Base-by-base conservation (phyloP, 23 tunicate genomes). In the Halocynthia aurantium region DNA sequence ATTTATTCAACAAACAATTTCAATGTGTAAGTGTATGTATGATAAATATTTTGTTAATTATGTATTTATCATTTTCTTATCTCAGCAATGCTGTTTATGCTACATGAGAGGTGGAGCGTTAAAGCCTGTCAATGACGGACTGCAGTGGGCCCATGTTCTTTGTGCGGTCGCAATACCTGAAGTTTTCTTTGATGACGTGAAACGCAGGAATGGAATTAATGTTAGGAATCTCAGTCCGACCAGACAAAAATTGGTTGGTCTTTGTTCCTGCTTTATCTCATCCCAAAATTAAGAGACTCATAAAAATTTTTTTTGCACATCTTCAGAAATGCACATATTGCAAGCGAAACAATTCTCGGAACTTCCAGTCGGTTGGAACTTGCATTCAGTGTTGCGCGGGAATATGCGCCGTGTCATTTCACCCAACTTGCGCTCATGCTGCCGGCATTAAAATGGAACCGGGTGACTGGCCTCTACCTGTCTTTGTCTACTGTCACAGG, bases 101-200 rank as follows among this genome's bases (percentile, higher is more conserved):
- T 80, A 79, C 55, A 19, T 80, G 67, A 71, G 81, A 69, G 96
- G 88, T 8, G 96, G 96, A 8, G 96, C 87, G 8, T 55, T 89
- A 52, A 89, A 89, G 55, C 84, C 64, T 21, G 81, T 83, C 76
- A 84, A 61, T 49, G 85, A 58, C 51, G 85, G 92, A 0, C 52
- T 57, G 21, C 54, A 75, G 8, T 89, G 96, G 96, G 96, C 96
- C 75, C 96, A 89, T 55, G 57, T 89, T 17, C 81, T 84, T 7
- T 89, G 96, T 62, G 88, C 96, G 50, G 62, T 89, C 68, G 77
- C 96, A 2, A 80, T 89, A 7, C 96, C 96, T 50, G 96, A 89
- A 20, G 96, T 84, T 5, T 89, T 52, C 54, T 89, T 89, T 61
- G 96, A 89, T 19, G 66, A 81, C 57, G 75, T 87, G 22, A 75